These are phyloP conservation scores for Sebastes jordani DNA, from an alignment of 2,797 vertebrate species.

Conservation along the genomic window DNA sequence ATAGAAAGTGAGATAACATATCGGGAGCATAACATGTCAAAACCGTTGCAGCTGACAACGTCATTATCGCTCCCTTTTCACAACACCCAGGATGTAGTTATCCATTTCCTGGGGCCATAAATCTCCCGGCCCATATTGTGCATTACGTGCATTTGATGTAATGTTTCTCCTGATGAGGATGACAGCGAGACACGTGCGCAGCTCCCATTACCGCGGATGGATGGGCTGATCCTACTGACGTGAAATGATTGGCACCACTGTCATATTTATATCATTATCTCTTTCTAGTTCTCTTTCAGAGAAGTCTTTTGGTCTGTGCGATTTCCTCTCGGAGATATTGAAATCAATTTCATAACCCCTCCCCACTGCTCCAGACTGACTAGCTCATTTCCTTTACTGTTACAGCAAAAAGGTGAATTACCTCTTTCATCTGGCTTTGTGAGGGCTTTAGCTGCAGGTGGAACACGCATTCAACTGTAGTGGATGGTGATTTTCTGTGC, in stretches of 20 bases:
- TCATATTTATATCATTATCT: constrained; percentile 53
- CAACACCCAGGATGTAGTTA: constrained; percentile 58
- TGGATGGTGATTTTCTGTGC: not conserved
- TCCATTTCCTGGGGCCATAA: constrained; percentile 57
- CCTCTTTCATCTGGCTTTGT: constrained; percentile 21
- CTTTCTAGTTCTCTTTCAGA: constrained; percentile 30
- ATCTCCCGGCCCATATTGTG: constrained; percentile 49
- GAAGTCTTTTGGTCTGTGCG: constrained; percentile 41
- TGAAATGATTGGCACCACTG: constrained; percentile 37
- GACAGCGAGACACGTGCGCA: constrained; percentile 25
- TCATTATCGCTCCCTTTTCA: constrained; percentile 25
- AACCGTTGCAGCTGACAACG: constrained; percentile 36
- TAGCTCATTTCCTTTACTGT: constrained; percentile 58
- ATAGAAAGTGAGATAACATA: constrained; percentile 41
- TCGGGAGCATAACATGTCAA: constrained; percentile 35
- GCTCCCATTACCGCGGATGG: constrained; percentile 40
- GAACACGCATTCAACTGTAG: constrained; percentile 17
- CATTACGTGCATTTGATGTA: constrained; percentile 64
- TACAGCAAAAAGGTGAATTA: constrained; percentile 43
- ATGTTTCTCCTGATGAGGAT: constrained; percentile 32
- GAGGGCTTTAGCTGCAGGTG: constrained; percentile 31
- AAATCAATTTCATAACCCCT: constrained; percentile 53
- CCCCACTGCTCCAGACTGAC: constrained; percentile 49
- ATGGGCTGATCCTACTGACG: constrained; percentile 33
- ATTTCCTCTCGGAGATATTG: constrained; percentile 57